These are phyloP conservation scores for Pelmatolapia mariae DNA, from an alignment of 2,113 vertebrate genomes.

Conservation along the genomic window DNA sequence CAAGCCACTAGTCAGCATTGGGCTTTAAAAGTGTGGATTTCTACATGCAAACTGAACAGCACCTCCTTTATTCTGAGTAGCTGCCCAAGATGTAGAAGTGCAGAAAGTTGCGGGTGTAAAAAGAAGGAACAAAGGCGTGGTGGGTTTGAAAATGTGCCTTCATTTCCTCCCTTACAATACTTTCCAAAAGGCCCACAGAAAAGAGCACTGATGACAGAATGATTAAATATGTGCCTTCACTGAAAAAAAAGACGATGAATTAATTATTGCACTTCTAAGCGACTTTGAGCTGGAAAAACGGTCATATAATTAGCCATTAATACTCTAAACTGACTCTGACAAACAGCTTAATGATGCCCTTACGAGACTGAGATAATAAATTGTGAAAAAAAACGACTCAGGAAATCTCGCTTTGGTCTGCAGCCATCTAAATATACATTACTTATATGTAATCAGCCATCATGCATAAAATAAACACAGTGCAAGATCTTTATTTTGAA, in stretches of 20 bases:
- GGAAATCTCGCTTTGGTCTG: constrained; percentile 24
- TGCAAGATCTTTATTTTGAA: constrained; percentile 7
- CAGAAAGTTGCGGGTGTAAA: neutral
- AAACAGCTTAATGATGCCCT: constrained; percentile 6
- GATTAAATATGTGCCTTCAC: neutral
- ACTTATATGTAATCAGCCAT: constrained; percentile 35
- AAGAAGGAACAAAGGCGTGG: neutral
- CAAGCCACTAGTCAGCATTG: neutral
- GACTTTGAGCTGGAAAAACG: constrained; percentile 4
- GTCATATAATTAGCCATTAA: neutral
- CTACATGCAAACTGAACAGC: neutral
- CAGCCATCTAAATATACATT: constrained; percentile 35
- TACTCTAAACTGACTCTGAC: constrained; percentile 10
- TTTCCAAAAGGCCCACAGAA: neutral
- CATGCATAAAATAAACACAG: constrained; percentile 45
- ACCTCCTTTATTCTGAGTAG: neutral
- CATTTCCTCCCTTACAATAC: constrained; percentile 9
- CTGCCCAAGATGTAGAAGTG: neutral
- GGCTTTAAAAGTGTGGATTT: neutral
- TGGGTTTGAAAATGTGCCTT: neutral
- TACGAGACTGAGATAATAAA: constrained; percentile 34
- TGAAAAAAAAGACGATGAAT: neutral
- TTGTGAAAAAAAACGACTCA: neutral
- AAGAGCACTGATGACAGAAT: constrained; percentile 2
- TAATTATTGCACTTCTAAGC: neutral